Conservation (phyloP, 1,140 invertebrate genomes). For the Trichogramma pretiosum region DNA sequence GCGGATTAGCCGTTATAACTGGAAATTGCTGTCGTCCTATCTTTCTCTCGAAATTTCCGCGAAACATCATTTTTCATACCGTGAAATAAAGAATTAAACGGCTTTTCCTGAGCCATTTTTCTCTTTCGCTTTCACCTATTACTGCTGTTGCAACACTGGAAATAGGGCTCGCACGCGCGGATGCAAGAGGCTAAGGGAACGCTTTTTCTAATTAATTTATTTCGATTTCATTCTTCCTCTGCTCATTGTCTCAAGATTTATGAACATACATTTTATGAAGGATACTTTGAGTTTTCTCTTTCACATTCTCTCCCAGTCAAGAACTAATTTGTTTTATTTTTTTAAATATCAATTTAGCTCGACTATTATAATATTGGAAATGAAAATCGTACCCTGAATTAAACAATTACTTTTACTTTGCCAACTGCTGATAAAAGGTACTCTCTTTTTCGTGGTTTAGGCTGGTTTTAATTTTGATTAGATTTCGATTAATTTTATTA, state of each 20-base stretch:
- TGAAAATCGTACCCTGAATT: no score
- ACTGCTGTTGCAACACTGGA: neutral
- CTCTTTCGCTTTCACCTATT: neutral
- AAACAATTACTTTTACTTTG: no score
- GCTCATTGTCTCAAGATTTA: neutral
- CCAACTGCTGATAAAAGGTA: no score
- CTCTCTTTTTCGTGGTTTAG: no score
- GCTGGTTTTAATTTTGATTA: no score
- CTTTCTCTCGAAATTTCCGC: constrained; percentile 14
- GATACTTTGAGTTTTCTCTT: no score
- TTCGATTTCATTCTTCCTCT: neutral
- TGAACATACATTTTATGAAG: no score
- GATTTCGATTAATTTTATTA: no score
- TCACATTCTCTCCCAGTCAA: no score
- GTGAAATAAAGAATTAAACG: constrained; percentile 19
- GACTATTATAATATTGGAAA: no score
- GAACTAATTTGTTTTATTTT: no score
- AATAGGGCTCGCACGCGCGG: neutral
- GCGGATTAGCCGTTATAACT: constrained; percentile 46
- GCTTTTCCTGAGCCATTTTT: constrained; percentile 12
- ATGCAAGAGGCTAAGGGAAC: neutral
- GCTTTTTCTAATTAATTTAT: constrained; percentile 12
- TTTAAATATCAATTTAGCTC: no score
- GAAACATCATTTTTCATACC: constrained; percentile 18
- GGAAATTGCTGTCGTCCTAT: constrained; percentile 40